Evolutionary conservation across 2,113 vertebrate genomes (phyloP).

Genomic region (Saccopteryx leptura): DNA sequence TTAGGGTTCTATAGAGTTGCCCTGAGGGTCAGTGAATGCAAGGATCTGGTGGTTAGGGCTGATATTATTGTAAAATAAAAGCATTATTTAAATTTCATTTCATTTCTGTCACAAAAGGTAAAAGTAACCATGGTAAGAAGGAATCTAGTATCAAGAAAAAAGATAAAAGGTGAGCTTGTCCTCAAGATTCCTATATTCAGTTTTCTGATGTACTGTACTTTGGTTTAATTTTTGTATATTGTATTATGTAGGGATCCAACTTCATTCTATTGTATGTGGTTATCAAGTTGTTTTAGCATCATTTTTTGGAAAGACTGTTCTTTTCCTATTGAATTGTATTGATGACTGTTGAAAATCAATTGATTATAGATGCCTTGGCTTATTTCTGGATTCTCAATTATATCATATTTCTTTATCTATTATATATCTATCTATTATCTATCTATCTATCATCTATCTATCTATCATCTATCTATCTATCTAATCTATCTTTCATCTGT

Average conservation of each 20-base stretch:
- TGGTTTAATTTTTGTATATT: neutral
- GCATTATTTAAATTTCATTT: conserved; percentile 16
- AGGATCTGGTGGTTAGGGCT: neutral
- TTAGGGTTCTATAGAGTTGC: neutral
- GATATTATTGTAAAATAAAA: neutral
- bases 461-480: neutral
- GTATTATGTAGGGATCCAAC: neutral
- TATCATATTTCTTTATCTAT: neutral
- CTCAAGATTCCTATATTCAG: neutral
- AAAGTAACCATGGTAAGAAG: neutral
- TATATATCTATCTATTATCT: neutral
- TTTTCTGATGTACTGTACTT: neutral
- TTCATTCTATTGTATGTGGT: neutral
- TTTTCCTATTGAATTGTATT: neutral
- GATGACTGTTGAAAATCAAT: neutral
- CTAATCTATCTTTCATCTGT: too few relatives aligned
- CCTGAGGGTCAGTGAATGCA: neutral
- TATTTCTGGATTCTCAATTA: neutral
- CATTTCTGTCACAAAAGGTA: neutral
- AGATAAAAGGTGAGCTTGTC: neutral
- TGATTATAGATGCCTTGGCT: neutral
- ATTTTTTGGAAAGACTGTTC: neutral
- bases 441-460: neutral
- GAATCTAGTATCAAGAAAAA: neutral
- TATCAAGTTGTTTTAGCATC: neutral